A percentile compares a stretch with the other conserved stretches of the same genome.
Conservation (phyloP, 1,140 invertebrate species). For the Orussus abietinus region DNA sequence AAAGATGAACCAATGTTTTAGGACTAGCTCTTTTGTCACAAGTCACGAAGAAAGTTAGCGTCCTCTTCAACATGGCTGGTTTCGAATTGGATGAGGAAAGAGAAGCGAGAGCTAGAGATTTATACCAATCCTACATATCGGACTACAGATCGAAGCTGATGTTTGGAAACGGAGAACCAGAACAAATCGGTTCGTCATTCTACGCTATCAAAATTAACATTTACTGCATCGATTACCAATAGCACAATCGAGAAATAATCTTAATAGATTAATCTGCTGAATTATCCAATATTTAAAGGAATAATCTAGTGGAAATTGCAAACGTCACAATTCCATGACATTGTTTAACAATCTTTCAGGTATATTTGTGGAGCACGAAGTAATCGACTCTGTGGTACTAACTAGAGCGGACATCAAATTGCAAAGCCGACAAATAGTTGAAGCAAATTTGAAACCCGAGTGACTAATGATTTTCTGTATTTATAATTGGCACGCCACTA, state of each 20-base stretch:
- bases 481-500: neutral
- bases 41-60: constrained; percentile 31
- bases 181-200: constrained; percentile 29
- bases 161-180: constrained; percentile 18
- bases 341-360: too few species aligned
- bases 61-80: constrained; percentile 31
- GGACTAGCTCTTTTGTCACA: constrained; percentile 31
- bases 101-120: constrained; percentile 30
- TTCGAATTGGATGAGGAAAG: constrained; percentile 33
- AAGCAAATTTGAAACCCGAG: constrained; percentile 27
- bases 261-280: too few species aligned
- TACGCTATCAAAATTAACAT: too few species aligned
- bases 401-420: constrained; percentile 37
- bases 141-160: constrained; percentile 32
- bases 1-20: too few species aligned
- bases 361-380: constrained; percentile 33
- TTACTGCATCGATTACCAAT: too few species aligned
- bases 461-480: constrained; percentile 11
- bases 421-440: constrained; percentile 35
- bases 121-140: constrained; percentile 41
- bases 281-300: too few species aligned
- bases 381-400: constrained; percentile 26
- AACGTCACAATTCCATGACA: too few species aligned
- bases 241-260: too few species aligned
- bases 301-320: too few species aligned